Evolutionary conservation across 2,888 invertebrate genomes (phyloP), one percentile per base, ranked within the genome.

Genomic region (Strigamia transsilvanica): DNA sequence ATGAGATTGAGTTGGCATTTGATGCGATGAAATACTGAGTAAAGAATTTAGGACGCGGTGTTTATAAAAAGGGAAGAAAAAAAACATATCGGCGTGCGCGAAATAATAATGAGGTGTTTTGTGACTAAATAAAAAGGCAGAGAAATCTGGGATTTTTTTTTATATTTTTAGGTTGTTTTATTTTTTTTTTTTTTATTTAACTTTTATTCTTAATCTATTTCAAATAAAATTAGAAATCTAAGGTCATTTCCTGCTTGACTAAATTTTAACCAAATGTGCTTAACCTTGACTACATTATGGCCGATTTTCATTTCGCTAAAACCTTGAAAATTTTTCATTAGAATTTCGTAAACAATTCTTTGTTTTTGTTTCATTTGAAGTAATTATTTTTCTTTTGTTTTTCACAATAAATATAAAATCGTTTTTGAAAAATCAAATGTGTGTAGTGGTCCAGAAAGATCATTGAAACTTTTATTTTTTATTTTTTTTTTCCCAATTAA

Each of bases 241-340:
- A 46, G 46, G 46, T 46, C 46, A 46, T 15, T 46, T 46, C 46
- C 46, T 46, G 46, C 46, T 46, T 46, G 46, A 46, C 46, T 46
- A 46, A 46, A 46, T 46, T 46, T 46, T 46, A 46, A 46, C 46
- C 46, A 46, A 46, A 46, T 46, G 15, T 46, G 46, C 46, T 46
- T 46, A 46, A 12, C 46, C 46, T 46, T 46, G 46, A 13, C 46
- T 46, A 46, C 1, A 27, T 3, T 46, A 46, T 46, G 46, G 12
- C 46, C 46, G 46, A 46, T 46, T 46, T 46, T n/a, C n/a, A 46
- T 46, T 12, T 13, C n/a, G 3, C 27, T 27, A 46, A 46, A 46
- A 13, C 46, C 46, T 46, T 46, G 46, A 46, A 46, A 46, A 46
- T 46, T 38, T 4, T 46, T 10, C 46, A n/a, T 46, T 15, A 46